Evolutionary conservation across 2,888 invertebrate species (phyloP).

Genomic region (Stenolophus ochropezus): DNA sequence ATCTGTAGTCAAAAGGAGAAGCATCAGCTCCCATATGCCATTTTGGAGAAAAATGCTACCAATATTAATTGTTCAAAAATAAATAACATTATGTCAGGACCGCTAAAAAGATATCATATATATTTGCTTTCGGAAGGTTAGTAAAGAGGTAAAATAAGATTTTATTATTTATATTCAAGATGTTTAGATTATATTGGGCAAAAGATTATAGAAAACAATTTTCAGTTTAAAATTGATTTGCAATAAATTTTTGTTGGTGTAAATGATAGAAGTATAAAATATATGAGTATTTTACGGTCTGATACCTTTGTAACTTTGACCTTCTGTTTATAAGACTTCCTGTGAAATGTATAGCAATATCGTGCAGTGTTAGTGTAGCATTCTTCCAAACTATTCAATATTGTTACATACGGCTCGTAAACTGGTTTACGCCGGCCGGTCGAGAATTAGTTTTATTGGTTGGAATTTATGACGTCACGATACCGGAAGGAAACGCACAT

Average conservation of each 20-base stretch:
- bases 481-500: conserved; percentile 39
- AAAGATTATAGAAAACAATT: no score
- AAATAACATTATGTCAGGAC: no score
- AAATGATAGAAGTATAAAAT: background rate
- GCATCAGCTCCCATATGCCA: no score
- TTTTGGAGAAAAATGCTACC: no score
- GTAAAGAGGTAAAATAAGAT: no score
- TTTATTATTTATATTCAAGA: no score
- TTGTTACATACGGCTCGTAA: background rate
- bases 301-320: background rate
- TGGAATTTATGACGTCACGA: conserved; percentile 30
- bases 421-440: conserved; percentile 3
- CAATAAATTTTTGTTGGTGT: background rate
- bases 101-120: no score
- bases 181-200: no score
- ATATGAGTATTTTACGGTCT: background rate
- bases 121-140: no score
- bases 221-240: no score
- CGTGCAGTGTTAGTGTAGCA: background rate
- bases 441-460: conserved; percentile 34
- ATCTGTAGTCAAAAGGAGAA: no score
- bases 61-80: no score
- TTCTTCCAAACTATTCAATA: conserved; percentile 23
- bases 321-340: background rate
- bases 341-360: background rate